Conservation (phyloP, 2,888 invertebrate species). For the Pomacea canaliculata region DNA sequence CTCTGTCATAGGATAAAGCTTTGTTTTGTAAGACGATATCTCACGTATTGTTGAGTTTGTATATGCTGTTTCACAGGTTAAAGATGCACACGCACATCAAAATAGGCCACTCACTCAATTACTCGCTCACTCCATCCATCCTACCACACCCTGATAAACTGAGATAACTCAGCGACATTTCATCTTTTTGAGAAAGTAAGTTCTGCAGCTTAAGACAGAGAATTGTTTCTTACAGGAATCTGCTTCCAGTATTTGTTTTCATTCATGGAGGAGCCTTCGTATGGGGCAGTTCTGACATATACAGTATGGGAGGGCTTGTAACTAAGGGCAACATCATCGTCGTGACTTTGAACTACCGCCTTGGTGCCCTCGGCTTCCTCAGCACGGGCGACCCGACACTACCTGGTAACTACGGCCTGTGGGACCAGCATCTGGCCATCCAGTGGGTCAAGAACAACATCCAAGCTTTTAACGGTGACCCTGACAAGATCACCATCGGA, state of each 20-base stretch:
- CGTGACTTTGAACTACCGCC: constrained; percentile 8
- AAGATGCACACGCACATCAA: too few relatives aligned
- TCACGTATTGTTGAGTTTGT: too few relatives aligned
- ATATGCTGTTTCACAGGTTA: too few relatives aligned
- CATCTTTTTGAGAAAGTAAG: too few relatives aligned
- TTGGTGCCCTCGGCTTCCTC: constrained; percentile 12
- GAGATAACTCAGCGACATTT: too few relatives aligned
- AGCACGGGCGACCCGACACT: background rate
- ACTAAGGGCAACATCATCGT: background rate
- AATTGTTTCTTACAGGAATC: background rate
- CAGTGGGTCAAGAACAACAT: constrained; percentile 11
- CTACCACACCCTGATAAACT: too few relatives aligned
- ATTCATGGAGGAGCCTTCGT: constrained; percentile 5
- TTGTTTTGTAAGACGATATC: too few relatives aligned
- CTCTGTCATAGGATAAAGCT: too few relatives aligned
- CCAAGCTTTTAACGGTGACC: background rate
- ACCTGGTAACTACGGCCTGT: constrained; percentile 10
- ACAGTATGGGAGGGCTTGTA: background rate
- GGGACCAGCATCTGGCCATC: constrained; percentile 10
- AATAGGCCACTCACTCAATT: too few relatives aligned
- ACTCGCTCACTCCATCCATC: too few relatives aligned
- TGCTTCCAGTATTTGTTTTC: background rate
- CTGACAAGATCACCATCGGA: background rate
- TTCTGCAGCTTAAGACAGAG: background rate
- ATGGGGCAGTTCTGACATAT: background rate